Percentiles rank a stretch among this genome's conserved stretches.
Conservation (phyloP, 2,888 invertebrate genomes). For the Acrocera orbiculus region DNA sequence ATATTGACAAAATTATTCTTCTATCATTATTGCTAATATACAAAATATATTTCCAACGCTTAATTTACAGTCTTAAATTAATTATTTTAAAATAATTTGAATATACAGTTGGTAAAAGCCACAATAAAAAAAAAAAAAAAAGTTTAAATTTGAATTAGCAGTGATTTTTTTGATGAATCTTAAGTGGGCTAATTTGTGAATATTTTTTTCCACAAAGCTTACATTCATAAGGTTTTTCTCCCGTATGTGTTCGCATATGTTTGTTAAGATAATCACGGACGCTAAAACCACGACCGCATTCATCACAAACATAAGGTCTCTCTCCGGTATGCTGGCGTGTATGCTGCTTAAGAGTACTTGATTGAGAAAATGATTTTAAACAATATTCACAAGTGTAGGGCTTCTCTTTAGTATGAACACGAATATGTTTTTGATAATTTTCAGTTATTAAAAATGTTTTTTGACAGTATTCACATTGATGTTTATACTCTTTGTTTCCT, state of each 20-base stretch:
- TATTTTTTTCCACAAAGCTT: background rate
- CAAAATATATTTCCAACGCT: too few relatives aligned
- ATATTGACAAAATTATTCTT: too few relatives aligned
- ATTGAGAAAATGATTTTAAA: slow-evolving; percentile 1
- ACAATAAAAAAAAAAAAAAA: background rate
- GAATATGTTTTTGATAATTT: background rate
- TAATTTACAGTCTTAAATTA: too few relatives aligned
- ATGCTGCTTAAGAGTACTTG: slow-evolving; percentile 1
- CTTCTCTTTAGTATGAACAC: slow-evolving; percentile 1
- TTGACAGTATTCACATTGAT: slow-evolving; percentile 1
- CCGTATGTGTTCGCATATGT: slow-evolving; percentile 3
- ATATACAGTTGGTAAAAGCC: too few relatives aligned
- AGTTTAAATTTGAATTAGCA: background rate
- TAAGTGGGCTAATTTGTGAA: slow-evolving; percentile 1
- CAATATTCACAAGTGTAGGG: slow-evolving; percentile 1
- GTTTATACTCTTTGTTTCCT: slow-evolving; percentile 1
- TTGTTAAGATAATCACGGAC: slow-evolving; percentile 3
- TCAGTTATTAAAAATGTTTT: background rate
- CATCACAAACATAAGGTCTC: slow-evolving; percentile 1
- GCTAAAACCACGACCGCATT: slow-evolving; percentile 1
- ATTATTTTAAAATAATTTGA: too few relatives aligned
- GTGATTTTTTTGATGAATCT: background rate
- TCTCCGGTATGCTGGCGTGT: slow-evolving; percentile 1
- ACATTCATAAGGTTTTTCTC: slow-evolving; percentile 3
- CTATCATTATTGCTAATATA: too few relatives aligned